Evolutionary conservation across 2,113 vertebrate species (phyloP).

Genomic region (Jaculus jaculus): DNA sequence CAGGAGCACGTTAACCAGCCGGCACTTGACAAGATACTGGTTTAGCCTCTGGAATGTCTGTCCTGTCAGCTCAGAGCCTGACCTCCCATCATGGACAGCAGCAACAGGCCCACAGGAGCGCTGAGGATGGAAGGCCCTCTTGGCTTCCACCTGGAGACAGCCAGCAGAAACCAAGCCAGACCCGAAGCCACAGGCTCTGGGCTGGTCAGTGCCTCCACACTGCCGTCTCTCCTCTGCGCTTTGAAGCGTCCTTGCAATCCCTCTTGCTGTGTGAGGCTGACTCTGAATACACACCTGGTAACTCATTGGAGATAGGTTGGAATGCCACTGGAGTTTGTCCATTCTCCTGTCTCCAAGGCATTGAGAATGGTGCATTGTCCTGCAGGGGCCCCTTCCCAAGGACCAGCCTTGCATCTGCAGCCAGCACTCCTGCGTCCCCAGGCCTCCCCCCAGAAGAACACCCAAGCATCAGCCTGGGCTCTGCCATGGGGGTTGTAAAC

Average conservation of each 20-base stretch:
- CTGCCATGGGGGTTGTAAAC: not conserved
- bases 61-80: rapidly evolving
- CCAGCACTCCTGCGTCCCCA: rapidly evolving
- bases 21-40: not conserved
- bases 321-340: not conserved
- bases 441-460: not conserved
- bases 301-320: not conserved
- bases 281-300: not conserved
- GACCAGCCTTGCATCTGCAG: not conserved
- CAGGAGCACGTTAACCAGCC: not conserved
- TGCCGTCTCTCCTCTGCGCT: not conserved
- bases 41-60: not conserved
- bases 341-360: rapidly evolving
- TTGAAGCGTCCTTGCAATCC: not conserved
- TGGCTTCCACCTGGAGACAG: not conserved
- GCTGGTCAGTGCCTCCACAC: rapidly evolving
- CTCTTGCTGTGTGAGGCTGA: not conserved
- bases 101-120: rapidly evolving
- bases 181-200: rapidly evolving
- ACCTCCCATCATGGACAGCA: not conserved
- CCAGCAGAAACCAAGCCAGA: not conserved
- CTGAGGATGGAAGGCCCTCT: not conserved
- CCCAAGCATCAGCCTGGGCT: rapidly evolving
- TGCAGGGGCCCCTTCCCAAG: rapidly evolving
- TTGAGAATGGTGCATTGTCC: not conserved